A percentile compares a stretch with the other conserved stretches of the same genome.
These are phyloP conservation scores for Anaspis maculata DNA, from an alignment of 2,888 invertebrate species.

Conservation along the genomic window DNA sequence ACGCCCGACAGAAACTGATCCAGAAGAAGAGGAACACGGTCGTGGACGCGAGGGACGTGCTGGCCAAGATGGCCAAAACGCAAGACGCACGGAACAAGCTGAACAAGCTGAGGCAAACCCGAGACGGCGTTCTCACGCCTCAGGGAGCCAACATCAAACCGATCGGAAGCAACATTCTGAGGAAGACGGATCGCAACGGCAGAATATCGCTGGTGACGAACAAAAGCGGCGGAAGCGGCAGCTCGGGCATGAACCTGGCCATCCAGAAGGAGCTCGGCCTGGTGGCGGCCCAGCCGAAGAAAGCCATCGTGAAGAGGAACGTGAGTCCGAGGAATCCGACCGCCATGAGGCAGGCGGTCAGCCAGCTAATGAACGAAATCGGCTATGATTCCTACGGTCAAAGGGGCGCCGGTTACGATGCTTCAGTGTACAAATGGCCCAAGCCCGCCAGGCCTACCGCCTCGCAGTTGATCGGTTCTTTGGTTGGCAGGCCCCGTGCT, in stretches of 20 bases:
- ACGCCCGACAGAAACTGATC: slow-evolving; percentile 72
- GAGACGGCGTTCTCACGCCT: slow-evolving; percentile 31
- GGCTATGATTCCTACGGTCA: slow-evolving; percentile 16
- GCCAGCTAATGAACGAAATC: slow-evolving; percentile 27
- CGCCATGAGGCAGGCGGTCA: slow-evolving; percentile 32
- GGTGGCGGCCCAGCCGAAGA: slow-evolving; percentile 17
- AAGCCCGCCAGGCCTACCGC: slow-evolving; percentile 25
- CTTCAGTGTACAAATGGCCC: slow-evolving; percentile 27
- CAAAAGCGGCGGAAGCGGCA: slow-evolving; percentile 33
- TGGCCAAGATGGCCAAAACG: slow-evolving; percentile 64
- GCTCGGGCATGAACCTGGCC: slow-evolving; percentile 33
- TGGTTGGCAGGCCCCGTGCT: slow-evolving; percentile 19
- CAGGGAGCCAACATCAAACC: slow-evolving; percentile 34
- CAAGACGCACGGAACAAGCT: slow-evolving; percentile 69
- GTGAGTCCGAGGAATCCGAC: slow-evolving; percentile 1
- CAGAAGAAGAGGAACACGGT: slow-evolving; percentile 69
- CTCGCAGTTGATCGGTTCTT: slow-evolving; percentile 26
- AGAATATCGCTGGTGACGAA: slow-evolving; percentile 47
- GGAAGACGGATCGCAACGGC: slow-evolving; percentile 47
- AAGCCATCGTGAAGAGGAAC: slow-evolving; percentile 7
- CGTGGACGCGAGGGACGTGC: slow-evolving; percentile 71
- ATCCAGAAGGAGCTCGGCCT: slow-evolving; percentile 39
- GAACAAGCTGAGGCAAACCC: slow-evolving; percentile 52
- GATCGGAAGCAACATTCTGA: slow-evolving; percentile 42
- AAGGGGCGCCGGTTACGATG: slow-evolving; percentile 9